Conservation (phyloP, 2,113 vertebrate species). For the Verasper variegatus region DNA sequence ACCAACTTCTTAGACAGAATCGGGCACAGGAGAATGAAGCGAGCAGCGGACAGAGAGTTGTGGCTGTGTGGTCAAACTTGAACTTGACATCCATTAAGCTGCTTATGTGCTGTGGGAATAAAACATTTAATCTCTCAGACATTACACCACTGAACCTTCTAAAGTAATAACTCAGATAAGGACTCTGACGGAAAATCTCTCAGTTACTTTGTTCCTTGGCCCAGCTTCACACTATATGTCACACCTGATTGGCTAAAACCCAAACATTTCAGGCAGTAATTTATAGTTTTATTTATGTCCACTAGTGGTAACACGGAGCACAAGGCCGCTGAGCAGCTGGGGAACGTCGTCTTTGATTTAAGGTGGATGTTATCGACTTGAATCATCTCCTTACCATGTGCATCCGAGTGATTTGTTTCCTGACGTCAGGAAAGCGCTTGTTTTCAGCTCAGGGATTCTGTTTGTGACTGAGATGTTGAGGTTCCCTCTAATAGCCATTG, state of each 20-base stretch:
- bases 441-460: background rate
- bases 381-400: constrained; percentile 18
- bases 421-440: constrained; percentile 1
- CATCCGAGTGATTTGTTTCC: constrained; percentile 21
- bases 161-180: too few species aligned
- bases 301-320: background rate
- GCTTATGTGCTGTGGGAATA: background rate
- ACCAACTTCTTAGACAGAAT: background rate
- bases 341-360: constrained; percentile 15
- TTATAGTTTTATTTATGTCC: background rate
- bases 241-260: background rate
- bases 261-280: background rate
- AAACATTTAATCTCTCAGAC: background rate
- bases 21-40: background rate
- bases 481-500: background rate
- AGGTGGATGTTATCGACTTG: constrained; percentile 5
- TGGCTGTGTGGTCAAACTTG: background rate
- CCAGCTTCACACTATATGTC: background rate
- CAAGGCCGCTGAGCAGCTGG: constrained; percentile 6
- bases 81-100: too few species aligned
- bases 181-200: too few species aligned
- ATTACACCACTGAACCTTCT: too few species aligned
- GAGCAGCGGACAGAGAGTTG: background rate
- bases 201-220: too few species aligned
- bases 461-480: constrained; percentile 6